These are phyloP conservation scores for Pelochelys cantorii DNA, from an alignment of 2,797 vertebrate genomes.

Conservation along the genomic window DNA sequence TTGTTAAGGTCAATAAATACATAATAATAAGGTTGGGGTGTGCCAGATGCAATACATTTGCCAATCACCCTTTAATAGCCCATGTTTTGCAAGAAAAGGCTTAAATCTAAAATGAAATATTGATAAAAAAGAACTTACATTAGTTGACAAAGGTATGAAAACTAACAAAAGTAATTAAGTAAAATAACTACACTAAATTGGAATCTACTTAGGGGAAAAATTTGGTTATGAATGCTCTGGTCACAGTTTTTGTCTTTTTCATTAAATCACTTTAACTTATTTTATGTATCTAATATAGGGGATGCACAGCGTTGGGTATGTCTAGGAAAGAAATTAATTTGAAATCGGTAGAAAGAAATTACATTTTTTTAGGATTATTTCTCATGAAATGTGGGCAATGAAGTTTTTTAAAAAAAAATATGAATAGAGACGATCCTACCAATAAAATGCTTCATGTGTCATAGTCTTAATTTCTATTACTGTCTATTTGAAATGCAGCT, in stretches of 20 bases:
- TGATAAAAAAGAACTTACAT: constrained; percentile 3
- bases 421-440: not conserved
- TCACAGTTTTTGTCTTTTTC: not conserved
- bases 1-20: not conserved
- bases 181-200: constrained; percentile 3
- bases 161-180: not conserved
- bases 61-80: not conserved
- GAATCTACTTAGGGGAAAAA: not conserved
- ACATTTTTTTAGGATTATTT: not conserved
- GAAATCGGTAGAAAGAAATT: not conserved
- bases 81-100: not conserved
- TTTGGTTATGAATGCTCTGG: constrained; percentile 19
- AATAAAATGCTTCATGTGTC: not conserved
- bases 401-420: not conserved
- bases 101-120: not conserved
- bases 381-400: not conserved
- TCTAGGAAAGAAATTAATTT: not conserved
- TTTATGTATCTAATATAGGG: not conserved
- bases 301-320: not conserved
- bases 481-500: not conserved
- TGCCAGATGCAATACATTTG: not conserved
- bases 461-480: not conserved
- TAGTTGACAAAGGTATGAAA: not conserved
- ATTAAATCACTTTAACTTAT: constrained; percentile 11
- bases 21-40: not conserved